phyloP scores from a whole-genome alignment of 2,113 vertebrate species.

The Emberiza fucata region DNA sequence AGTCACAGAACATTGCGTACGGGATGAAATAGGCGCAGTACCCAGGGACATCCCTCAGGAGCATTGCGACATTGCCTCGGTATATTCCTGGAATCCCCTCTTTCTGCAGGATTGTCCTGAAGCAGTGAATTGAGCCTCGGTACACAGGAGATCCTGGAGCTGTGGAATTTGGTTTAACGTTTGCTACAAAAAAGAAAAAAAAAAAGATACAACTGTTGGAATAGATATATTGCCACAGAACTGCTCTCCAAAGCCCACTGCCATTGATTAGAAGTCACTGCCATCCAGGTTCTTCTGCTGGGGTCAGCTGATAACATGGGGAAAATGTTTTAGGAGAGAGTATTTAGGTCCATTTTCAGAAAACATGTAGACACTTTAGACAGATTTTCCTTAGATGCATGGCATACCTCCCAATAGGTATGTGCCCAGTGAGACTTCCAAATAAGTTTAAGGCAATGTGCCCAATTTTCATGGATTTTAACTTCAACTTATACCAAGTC shows the following conservation, averaged over 20 bases:
- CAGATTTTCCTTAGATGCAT: not conserved
- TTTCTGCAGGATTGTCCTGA: conserved; percentile 80
- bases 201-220: not conserved
- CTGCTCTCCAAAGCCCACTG: not conserved
- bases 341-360: not conserved
- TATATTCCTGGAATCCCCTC: conserved; percentile 90
- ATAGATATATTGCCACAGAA: not conserved
- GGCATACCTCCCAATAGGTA: not conserved
- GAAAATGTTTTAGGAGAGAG: not conserved
- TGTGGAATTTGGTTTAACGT: conserved; percentile 67
- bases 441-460: not conserved
- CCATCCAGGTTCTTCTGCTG: not conserved
- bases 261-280: not conserved
- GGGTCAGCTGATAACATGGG: not conserved
- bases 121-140: conserved; percentile 88
- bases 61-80: conserved; percentile 86
- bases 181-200: conserved; percentile 61
- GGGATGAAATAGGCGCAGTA: conserved; percentile 94
- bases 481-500: not conserved
- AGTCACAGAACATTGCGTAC: conserved; percentile 81
- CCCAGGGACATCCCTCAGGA: conserved; percentile 90
- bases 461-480: not conserved
- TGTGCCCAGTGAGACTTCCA: not conserved
- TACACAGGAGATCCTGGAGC: conserved; percentile 71
- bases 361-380: not conserved